phyloP scores from a whole-genome alignment of 2,113 vertebrate genomes.

The pig (Sus scrofa) region T2T-Sscrofa CM000813.6:11283001-11283500 shows the following conservation, averaged over 20 bases:
- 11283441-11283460: neutral
- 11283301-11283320: neutral
- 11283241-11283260: neutral
- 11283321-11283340: neutral
- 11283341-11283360: neutral
- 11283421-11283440: neutral
- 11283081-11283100: neutral
- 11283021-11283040: neutral
- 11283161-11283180: neutral
- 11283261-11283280: fast-evolving
- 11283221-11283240: neutral
- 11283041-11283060: neutral
- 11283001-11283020: too few species aligned
- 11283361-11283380: neutral
- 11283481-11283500: too few species aligned
- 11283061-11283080: neutral
- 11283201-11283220: neutral
- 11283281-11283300: neutral
- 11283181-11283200: neutral
- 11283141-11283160: neutral
- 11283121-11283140: neutral
- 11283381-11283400: neutral
- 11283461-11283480: neutral
- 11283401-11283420: neutral
- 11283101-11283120: neutral